phyloP scores from a whole-genome alignment of 1,140 invertebrate species.

The Papilio helenus region DNA sequence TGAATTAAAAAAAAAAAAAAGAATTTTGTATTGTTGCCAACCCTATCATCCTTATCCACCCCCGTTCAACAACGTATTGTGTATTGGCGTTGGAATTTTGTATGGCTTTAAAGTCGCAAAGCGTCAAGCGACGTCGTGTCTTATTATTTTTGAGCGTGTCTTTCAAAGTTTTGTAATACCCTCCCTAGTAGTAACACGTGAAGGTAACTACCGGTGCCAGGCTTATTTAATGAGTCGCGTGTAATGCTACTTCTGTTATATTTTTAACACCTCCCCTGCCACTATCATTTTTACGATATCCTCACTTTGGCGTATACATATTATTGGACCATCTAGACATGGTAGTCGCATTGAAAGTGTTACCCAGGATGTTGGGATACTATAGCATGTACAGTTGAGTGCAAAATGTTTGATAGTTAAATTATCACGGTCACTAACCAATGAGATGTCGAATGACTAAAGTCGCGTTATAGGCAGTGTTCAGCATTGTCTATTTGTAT shows the following conservation, averaged over 20 bases:
- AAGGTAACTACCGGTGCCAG: background rate
- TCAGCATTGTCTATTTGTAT: constrained; percentile 1
- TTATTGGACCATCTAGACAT: no score
- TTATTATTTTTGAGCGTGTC: constrained; percentile 16
- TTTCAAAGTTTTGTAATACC: constrained; percentile 18
- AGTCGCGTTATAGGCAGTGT: background rate
- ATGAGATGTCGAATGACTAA: background rate
- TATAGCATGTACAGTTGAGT: no score
- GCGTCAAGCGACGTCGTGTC: background rate
- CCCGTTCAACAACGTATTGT: constrained; percentile 30
- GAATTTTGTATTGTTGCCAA: background rate
- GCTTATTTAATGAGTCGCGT: constrained; percentile 8
- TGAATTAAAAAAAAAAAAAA: no score
- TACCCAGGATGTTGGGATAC: no score
- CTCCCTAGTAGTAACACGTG: constrained; percentile 5
- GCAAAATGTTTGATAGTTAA: background rate
- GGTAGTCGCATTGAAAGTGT: no score
- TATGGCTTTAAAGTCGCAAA: constrained; percentile 36
- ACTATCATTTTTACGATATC: no score
- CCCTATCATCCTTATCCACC: constrained; percentile 10
- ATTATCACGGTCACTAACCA: no score
- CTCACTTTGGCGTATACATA: no score
- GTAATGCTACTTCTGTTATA: background rate
- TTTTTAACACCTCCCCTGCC: background rate
- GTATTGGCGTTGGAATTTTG: constrained; percentile 29